Percentiles rank a stretch among this genome's conserved stretches.
Conservation (phyloP, 2,113 vertebrate species). For the Phasianus colchicus region DNA sequence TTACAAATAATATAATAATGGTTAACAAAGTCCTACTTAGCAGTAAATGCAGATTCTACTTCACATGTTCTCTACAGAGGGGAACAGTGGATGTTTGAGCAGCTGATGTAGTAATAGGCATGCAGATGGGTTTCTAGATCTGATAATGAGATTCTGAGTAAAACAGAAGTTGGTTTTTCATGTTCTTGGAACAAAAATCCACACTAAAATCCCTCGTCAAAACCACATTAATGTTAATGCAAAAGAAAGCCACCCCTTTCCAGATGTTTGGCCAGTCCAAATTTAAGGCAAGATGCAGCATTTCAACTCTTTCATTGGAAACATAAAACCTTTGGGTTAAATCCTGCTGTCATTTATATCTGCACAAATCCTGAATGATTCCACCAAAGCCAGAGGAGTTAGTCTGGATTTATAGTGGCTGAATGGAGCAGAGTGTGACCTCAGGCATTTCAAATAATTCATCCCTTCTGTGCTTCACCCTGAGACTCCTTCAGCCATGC, state of each 20-base stretch:
- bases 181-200: neutral
- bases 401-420: neutral
- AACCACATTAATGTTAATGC: neutral
- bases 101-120: neutral
- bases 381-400: neutral
- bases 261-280: slow-evolving; percentile 40
- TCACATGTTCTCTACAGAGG: neutral
- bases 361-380: neutral
- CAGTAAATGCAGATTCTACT: neutral
- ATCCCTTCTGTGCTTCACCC: neutral
- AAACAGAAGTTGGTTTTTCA: slow-evolving; percentile 37
- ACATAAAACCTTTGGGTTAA: neutral
- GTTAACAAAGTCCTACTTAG: slow-evolving; percentile 16
- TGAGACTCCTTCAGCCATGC: neutral
- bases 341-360: neutral
- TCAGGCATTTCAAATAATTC: neutral
- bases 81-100: neutral
- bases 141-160: neutral
- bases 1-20: neutral
- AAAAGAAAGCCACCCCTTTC: neutral
- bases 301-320: neutral
- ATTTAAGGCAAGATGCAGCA: neutral
- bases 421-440: neutral
- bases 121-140: neutral
- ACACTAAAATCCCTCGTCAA: neutral